Evolutionary conservation across 1,140 invertebrate genomes (phyloP), one percentile per base, ranked within the genome.

Genomic region (Drosophila punjabiensis): DNA sequence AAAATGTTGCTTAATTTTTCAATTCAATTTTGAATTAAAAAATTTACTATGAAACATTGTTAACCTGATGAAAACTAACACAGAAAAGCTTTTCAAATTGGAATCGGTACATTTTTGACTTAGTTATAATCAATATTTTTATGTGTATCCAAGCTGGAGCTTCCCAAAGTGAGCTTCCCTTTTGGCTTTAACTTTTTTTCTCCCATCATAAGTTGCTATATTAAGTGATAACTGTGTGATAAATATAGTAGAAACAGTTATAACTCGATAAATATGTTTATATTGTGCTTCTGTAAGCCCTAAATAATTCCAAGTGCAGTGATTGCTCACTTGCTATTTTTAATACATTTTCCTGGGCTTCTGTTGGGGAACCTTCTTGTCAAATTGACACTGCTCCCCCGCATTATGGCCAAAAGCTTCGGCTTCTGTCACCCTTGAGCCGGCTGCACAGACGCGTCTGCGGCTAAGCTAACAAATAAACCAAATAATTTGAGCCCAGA

Each of bases 381-480:
- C 1, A 32, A 32, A 33, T 62, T 55, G 66, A n/a, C 28, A 30
- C 28, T 10, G 60, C 45, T 52, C 43, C 60, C 61, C 47, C 55
- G 61, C 53, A 33, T 63, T 43, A 61, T 64, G 68, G 20, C 63
- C 13, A 11, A 43, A 39, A 33, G 24, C 37, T 32, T 16, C 5
- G 50, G 16, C 68, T 53, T 68, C 35, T 68, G 64, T 71, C 82
- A 84, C 82, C 82, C 82, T 84, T 85, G 82, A 85, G 73, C 64
- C 45, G 81, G 63, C 59, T 66, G 81, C 76, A 65, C 76, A 82
- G 81, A 65, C 81, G 61, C 81, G 65, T 66, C 79, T 84, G 65
- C 78, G 65, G 71, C 75, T 81, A 45, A 66, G 73, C 82, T 63
- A 81, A 85, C 74, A 74, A 85, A 74, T 85, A 78, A 85, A 66